These are phyloP conservation scores for Bufo bufo DNA, from an alignment of 2,113 vertebrate genomes.

Conservation along the genomic window DNA sequence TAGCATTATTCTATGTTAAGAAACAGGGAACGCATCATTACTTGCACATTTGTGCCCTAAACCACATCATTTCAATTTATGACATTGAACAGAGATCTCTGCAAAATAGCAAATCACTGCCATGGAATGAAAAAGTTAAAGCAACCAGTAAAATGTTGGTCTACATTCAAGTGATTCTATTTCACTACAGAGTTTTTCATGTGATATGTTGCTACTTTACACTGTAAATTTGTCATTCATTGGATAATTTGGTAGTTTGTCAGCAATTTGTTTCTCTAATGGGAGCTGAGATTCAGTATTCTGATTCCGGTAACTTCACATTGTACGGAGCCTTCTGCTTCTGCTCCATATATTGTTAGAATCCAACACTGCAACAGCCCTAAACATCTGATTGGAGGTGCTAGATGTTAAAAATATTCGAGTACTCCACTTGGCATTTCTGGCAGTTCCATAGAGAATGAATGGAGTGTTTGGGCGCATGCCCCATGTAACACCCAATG, in stretches of 20 bases:
- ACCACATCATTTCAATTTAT: slow-evolving; percentile 51
- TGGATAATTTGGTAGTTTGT: background rate
- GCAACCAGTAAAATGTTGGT: slow-evolving; percentile 18
- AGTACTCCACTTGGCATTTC: too few species aligned
- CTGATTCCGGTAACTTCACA: too few species aligned
- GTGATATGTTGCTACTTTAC: background rate
- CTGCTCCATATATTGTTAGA: too few species aligned
- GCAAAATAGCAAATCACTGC: slow-evolving; percentile 35
- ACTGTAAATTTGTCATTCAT: background rate
- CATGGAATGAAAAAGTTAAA: slow-evolving; percentile 20
- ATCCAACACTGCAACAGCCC: too few species aligned
- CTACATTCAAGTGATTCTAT: background rate
- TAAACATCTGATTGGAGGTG: too few species aligned
- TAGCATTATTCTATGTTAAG: slow-evolving; percentile 32
- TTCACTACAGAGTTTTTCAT: background rate
- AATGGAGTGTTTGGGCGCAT: too few species aligned
- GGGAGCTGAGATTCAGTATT: too few species aligned
- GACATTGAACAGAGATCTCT: slow-evolving; percentile 32
- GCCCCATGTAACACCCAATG: too few species aligned
- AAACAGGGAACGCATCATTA: slow-evolving; percentile 50
- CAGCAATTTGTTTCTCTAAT: too few species aligned
- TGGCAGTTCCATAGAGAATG: too few species aligned
- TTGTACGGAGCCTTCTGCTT: too few species aligned
- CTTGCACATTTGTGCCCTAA: slow-evolving; percentile 46
- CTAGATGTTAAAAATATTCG: too few species aligned